Evolutionary conservation across 2,888 invertebrate species (phyloP).

Genomic region (Macrophya annulata): DNA sequence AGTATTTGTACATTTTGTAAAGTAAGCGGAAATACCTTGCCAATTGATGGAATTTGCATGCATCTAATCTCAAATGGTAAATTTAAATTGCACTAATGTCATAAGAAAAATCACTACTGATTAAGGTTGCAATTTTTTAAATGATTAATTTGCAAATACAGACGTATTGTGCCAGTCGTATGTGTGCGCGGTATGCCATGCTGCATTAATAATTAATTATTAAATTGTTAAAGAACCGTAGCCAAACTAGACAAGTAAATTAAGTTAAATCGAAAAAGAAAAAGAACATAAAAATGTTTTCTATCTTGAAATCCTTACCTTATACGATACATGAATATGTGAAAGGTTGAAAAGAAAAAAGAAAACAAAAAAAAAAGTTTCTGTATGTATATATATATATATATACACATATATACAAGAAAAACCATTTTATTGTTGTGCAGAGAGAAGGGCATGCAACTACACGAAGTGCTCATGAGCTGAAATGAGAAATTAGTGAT

Average conservation of each 20-base stretch:
- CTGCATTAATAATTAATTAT: conserved; percentile 4
- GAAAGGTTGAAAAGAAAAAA: conserved; percentile 31
- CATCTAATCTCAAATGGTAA: neutral
- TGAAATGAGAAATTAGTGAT: conserved; percentile 57
- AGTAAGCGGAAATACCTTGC: neutral
- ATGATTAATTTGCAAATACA: conserved; percentile 1
- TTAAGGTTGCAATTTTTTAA: neutral
- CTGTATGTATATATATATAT: conserved; percentile 21
- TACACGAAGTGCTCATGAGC: conserved; percentile 56
- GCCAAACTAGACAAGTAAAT: neutral
- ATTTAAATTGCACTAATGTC: neutral
- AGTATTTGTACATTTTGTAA: neutral
- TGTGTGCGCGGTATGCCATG: neutral
- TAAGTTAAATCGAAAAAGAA: neutral
- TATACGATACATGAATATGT: neutral
- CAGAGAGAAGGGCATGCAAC: conserved; percentile 55
- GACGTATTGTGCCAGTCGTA: neutral
- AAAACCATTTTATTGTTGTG: conserved; percentile 57
- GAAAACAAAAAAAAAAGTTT: neutral
- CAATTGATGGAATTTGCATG: conserved; percentile 31
- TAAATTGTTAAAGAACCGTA: neutral
- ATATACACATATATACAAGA: conserved; percentile 27
- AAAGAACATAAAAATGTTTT: neutral
- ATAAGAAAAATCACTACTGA: neutral
- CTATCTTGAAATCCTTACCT: conserved; percentile 33